These are phyloP conservation scores for Carabus problematicus DNA, from an alignment of 2,888 invertebrate genomes.

Conservation along the genomic window DNA sequence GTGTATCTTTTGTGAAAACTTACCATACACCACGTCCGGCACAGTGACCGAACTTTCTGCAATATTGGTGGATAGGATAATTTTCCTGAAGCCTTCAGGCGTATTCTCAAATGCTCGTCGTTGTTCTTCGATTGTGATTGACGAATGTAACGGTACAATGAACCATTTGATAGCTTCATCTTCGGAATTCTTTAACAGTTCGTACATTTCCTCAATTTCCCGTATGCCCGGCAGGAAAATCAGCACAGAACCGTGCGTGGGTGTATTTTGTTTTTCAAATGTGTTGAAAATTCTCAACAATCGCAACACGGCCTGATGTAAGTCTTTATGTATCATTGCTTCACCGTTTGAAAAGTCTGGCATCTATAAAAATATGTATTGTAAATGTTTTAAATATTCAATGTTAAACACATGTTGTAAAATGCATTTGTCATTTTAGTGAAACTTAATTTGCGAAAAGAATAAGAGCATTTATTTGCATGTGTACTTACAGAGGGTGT, in stretches of 20 bases:
- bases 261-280: slow-evolving; percentile 62
- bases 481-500: slow-evolving; percentile 4
- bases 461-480: neutral
- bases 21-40: slow-evolving; percentile 83
- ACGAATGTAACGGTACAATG: slow-evolving; percentile 66
- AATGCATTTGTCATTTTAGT: neutral
- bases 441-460: too few relatives aligned
- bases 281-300: slow-evolving; percentile 71
- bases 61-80: slow-evolving; percentile 89
- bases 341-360: slow-evolving; percentile 68
- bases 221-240: slow-evolving; percentile 89
- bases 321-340: slow-evolving; percentile 59
- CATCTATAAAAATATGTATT: slow-evolving; percentile 51
- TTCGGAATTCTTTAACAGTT: slow-evolving; percentile 50
- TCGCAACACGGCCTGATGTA: slow-evolving; percentile 58
- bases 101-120: slow-evolving; percentile 67
- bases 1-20: slow-evolving; percentile 36
- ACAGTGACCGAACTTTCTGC: slow-evolving; percentile 94
- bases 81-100: slow-evolving; percentile 73
- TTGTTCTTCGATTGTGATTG: slow-evolving; percentile 73
- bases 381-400: neutral
- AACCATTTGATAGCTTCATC: slow-evolving; percentile 50
- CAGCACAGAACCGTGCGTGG: slow-evolving; percentile 70
- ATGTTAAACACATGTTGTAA: neutral
- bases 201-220: slow-evolving; percentile 80